Conservation (phyloP, 2,797 vertebrate species). For the Esox lucius region DNA sequence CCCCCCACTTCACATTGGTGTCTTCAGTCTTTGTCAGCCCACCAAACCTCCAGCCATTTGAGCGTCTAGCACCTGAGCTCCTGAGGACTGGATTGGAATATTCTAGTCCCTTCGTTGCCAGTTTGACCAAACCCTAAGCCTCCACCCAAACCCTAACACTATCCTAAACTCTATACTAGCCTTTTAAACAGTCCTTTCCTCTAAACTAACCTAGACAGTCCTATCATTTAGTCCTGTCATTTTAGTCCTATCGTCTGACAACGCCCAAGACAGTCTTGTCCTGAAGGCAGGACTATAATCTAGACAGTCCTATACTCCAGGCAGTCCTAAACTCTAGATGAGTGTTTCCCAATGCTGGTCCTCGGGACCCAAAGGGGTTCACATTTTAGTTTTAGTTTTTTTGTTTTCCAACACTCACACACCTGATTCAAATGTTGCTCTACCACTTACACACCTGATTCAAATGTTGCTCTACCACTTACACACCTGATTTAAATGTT, state of each 20-base stretch:
- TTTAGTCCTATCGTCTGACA: too few relatives aligned
- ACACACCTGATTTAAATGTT: too few relatives aligned
- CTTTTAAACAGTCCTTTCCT: not conserved
- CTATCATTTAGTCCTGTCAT: too few relatives aligned
- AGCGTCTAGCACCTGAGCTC: constrained; percentile 34
- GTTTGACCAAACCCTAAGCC: not conserved
- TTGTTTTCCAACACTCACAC: too few relatives aligned
- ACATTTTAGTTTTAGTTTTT: too few relatives aligned
- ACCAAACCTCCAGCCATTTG: not conserved
- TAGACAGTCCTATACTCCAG: too few relatives aligned
- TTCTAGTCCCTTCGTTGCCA: constrained; percentile 9
- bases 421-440: too few relatives aligned
- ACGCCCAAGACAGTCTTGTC: not conserved
- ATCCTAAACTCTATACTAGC: not conserved
- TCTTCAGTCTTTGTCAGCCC: not conserved
- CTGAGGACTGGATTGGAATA: constrained; percentile 58
- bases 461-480: too few relatives aligned
- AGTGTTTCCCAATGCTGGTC: too few relatives aligned
- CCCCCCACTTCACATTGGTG: not conserved
- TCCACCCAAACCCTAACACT: not conserved
- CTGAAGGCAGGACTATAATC: not conserved
- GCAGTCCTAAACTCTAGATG: too few relatives aligned
- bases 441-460: too few relatives aligned
- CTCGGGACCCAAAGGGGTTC: too few relatives aligned
- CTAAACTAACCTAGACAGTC: not conserved